Evolutionary conservation across 1,140 invertebrate species (phyloP).

Genomic region (Panagrolaimus sp.): DNA sequence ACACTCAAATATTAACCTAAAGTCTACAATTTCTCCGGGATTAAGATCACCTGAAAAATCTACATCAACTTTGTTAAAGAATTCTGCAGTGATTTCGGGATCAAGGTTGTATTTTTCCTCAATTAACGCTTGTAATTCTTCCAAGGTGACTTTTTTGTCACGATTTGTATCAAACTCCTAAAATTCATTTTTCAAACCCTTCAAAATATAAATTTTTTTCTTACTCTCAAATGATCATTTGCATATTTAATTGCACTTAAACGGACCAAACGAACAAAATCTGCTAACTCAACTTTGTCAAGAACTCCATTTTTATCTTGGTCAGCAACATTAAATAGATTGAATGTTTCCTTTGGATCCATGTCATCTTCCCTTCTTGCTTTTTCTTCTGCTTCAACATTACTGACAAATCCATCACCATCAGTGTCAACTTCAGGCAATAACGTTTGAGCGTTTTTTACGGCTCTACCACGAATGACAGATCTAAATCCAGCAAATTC

Average conservation of each 20-base stretch:
- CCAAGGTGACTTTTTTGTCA: conserved; percentile 51
- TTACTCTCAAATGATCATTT: conserved; percentile 51
- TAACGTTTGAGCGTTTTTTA: conserved; percentile 48
- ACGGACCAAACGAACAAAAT: conserved; percentile 55
- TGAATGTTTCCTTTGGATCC: conserved; percentile 49
- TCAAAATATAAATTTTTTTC: not conserved
- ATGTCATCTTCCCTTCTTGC: conserved; percentile 53
- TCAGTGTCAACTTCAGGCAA: conserved; percentile 50
- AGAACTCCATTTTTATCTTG: conserved; percentile 43
- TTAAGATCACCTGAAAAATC: conserved; percentile 48
- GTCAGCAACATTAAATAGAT: conserved; percentile 55
- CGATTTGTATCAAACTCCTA: conserved; percentile 55
- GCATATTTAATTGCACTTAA: conserved; percentile 58
- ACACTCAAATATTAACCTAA: conserved; percentile 37
- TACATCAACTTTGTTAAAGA: conserved; percentile 56
- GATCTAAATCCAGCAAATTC: conserved; percentile 58
- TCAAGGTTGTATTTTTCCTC: conserved; percentile 53
- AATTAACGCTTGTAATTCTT: conserved; percentile 52
- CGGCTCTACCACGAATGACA: conserved; percentile 55
- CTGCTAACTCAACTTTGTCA: conserved; percentile 55
- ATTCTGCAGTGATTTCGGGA: conserved; percentile 35
- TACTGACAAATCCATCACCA: conserved; percentile 49
- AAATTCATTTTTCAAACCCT: not conserved
- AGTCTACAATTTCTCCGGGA: conserved; percentile 57
- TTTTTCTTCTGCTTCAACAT: conserved; percentile 47